These are phyloP conservation scores for Procapra przewalskii DNA, from an alignment of 2,113 vertebrate genomes.

Conservation along the genomic window DNA sequence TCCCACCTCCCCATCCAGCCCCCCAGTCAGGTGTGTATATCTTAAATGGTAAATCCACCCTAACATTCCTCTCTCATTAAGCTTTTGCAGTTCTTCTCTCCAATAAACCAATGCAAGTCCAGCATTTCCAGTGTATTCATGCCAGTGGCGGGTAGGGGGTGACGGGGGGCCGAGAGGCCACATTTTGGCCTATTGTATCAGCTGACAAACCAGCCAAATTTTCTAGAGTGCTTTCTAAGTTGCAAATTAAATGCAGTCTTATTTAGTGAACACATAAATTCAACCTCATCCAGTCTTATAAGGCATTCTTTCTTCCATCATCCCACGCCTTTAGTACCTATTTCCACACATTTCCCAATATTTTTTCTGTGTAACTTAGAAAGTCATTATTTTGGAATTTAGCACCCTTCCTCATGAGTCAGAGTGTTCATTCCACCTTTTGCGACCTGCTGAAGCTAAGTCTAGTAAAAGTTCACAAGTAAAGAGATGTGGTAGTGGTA, in stretches of 20 bases:
- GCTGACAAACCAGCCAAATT: not conserved
- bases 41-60: not conserved
- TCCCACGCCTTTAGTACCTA: not conserved
- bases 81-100: not conserved
- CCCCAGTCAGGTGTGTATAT: not conserved
- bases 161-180: fast-evolving
- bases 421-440: not conserved
- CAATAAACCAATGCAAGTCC: not conserved
- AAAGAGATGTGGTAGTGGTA: not conserved
- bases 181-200: not conserved
- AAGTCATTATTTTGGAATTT: not conserved
- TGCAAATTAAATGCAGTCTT: not conserved
- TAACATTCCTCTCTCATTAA: not conserved
- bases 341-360: not conserved
- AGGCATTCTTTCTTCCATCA: not conserved
- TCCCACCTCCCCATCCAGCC: not conserved
- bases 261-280: not conserved
- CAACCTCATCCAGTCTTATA: not conserved
- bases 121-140: not conserved
- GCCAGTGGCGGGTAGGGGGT: fast-evolving
- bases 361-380: not conserved
- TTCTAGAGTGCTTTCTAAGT: not conserved
- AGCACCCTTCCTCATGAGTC: not conserved
- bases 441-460: not conserved
- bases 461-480: not conserved